Evolutionary conservation across 2,113 vertebrate genomes (phyloP).

Genomic region (Saguinus midas): DNA sequence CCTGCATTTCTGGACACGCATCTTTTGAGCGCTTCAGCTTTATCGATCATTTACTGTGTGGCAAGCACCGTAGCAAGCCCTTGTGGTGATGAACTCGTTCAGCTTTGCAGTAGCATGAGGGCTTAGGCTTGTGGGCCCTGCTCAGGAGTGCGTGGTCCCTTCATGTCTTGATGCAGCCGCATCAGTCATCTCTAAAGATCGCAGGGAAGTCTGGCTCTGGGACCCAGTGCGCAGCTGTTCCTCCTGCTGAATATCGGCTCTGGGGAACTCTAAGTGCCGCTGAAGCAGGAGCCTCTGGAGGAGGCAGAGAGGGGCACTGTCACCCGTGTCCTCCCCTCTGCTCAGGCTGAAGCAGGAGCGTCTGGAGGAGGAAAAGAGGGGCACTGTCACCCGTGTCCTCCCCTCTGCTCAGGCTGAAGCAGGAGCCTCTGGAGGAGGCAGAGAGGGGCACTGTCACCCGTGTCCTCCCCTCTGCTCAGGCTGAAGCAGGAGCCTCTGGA

Average conservation of each 20-base stretch:
- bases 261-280: rapidly evolving
- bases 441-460: too few relatives aligned
- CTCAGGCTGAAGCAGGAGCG: too few relatives aligned
- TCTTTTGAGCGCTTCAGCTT: background rate
- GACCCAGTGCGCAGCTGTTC: rapidly evolving
- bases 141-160: rapidly evolving
- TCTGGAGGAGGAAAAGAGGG: too few relatives aligned
- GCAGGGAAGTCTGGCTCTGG: rapidly evolving
- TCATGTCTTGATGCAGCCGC: rapidly evolving
- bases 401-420: too few relatives aligned
- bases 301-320: too few relatives aligned
- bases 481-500: rapidly evolving
- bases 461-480: too few relatives aligned
- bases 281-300: rapidly evolving
- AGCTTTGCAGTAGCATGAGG: background rate
- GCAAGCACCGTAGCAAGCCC: background rate
- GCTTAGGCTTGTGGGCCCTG: background rate
- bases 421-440: too few relatives aligned
- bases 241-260: rapidly evolving
- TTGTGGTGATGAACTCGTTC: background rate
- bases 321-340: background rate
- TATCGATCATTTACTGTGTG: background rate
- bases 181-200: rapidly evolving
- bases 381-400: too few relatives aligned
- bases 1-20: too few relatives aligned